Evolutionary conservation across 2,113 vertebrate species (phyloP).

Genomic region (Chaenogobius annularis): DNA sequence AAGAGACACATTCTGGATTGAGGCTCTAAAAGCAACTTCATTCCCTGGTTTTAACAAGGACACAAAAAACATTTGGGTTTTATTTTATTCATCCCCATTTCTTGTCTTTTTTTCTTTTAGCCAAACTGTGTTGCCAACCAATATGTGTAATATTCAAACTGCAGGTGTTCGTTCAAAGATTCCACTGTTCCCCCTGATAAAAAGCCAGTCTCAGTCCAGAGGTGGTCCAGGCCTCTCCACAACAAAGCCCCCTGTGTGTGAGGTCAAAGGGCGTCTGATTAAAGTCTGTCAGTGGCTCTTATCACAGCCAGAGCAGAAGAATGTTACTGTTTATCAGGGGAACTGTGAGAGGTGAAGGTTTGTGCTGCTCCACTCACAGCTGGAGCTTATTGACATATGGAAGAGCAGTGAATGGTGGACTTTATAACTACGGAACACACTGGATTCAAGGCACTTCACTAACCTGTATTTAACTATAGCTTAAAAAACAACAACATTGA

Average conservation of each 20-base stretch:
- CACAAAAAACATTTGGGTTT: too few relatives aligned
- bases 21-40: too few relatives aligned
- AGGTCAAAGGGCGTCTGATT: not conserved
- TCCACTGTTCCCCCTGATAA: not conserved
- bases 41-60: too few relatives aligned
- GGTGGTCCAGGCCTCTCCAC: constrained; percentile 3
- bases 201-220: not conserved
- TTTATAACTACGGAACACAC: not conserved
- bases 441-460: not conserved
- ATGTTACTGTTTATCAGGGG: not conserved
- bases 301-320: not conserved
- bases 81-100: too few relatives aligned
- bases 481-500: too few relatives aligned
- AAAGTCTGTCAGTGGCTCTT: constrained; percentile 1
- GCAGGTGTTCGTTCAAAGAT: not conserved
- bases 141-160: not conserved
- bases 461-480: too few relatives aligned
- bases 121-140: too few relatives aligned
- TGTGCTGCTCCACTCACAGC: not conserved
- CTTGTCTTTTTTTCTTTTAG: too few relatives aligned
- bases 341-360: not conserved
- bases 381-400: not conserved
- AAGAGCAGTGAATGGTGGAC: not conserved
- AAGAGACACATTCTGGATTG: too few relatives aligned
- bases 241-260: not conserved